Evolutionary conservation across 2,888 invertebrate genomes (phyloP), one percentile per base, ranked within the genome.

Genomic region (Helicoverpa assulta): DNA sequence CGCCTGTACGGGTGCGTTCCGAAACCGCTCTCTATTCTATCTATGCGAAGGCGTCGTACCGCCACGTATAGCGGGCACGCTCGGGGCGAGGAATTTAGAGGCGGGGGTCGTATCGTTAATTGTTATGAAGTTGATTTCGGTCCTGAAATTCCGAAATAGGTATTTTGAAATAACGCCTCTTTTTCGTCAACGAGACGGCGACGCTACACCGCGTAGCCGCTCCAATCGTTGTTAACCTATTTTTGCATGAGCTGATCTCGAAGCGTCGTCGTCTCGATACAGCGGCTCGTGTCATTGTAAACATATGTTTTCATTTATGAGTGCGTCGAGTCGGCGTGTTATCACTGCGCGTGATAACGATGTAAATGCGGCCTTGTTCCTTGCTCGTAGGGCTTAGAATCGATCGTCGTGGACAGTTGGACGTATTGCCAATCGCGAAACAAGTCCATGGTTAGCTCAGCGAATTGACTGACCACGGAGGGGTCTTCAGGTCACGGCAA

Each of bases 11-110:
- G 92, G 94, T 95, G 95, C 95, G 95, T 95, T 95, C 95, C 94
- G 95, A 95, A 95, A 95, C 95, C 95, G 95, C 95, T 95, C 95
- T 95, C 95, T 95, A 95, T 95, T 95, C 95, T 95, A 95, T 95
- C 95, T 95, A 95, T 95, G 95, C 95, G 95, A 95, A 95, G 95
- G 95, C 95, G 95, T 94, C 95, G 94, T 93, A 94, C 93, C 93
- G 94, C 94, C 94, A 92, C 94, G 95, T 94, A 94, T 93, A 94
- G 94, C 95, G 94, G 95, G 92, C 94, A 94, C 95, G 95, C 95
- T 95, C 94, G 94, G 94, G 95, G 95, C 95, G 94, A 95, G 95
- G 95, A 95, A 95, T 95, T 95, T 95, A 94, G 95, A 95, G 94
- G 95, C 95, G 95, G 95, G 95, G 95, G 95, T 95, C 95, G 95